These are phyloP conservation scores for Luscinia luscinia DNA, from an alignment of 2,797 vertebrate genomes.

Conservation along the genomic window DNA sequence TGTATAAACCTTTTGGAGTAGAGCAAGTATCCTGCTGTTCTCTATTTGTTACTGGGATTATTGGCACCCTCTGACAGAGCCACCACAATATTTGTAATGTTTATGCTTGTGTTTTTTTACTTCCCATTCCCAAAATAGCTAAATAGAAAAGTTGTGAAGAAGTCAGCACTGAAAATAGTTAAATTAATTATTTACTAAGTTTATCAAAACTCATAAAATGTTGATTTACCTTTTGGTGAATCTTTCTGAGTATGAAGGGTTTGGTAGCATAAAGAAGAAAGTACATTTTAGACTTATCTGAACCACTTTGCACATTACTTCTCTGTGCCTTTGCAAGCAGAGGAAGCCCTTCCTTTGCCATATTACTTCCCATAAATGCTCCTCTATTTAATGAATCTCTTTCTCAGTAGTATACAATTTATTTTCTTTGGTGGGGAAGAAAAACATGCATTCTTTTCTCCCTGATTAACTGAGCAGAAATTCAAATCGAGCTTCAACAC, in stretches of 20 bases:
- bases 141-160: not conserved
- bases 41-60: not conserved
- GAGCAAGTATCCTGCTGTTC: not conserved
- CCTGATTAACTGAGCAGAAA: not conserved
- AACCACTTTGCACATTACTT: not conserved
- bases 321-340: not conserved
- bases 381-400: not conserved
- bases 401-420: not conserved
- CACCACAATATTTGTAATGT: not conserved
- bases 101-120: not conserved
- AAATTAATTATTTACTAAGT: not conserved
- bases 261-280: not conserved
- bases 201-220: not conserved
- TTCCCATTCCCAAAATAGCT: not conserved
- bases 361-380: not conserved
- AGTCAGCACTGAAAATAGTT: not conserved
- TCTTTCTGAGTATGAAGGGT: not conserved
- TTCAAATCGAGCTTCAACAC: not conserved
- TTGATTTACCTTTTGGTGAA: not conserved
- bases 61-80: not conserved
- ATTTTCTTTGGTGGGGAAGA: not conserved
- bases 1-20: not conserved
- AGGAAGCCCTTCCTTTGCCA: not conserved
- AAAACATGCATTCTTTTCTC: not conserved
- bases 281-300: not conserved